phyloP scores from a whole-genome alignment of 2,888 invertebrate species.

The Nesidiocoris tenuis region DNA sequence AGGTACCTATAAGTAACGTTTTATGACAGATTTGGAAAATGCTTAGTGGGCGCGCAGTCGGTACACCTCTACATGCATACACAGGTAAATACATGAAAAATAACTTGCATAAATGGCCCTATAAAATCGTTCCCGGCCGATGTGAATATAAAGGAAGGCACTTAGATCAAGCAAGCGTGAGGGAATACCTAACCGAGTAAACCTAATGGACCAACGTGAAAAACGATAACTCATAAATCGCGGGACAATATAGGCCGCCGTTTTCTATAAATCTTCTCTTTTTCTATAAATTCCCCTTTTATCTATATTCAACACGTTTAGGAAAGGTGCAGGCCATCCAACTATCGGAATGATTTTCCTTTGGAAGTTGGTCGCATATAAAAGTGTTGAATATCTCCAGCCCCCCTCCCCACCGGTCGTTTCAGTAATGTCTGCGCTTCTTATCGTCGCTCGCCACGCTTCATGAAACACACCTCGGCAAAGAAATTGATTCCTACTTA shows the following conservation, averaged over 20 bases:
- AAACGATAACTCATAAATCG: conserved; percentile 41
- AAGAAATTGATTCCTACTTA: conserved; percentile 42
- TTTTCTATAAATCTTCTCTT: conserved; percentile 41
- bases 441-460: conserved; percentile 43
- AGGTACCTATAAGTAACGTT: too few species aligned
- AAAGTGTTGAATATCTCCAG: background rate
- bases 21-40: too few species aligned
- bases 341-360: background rate
- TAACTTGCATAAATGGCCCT: too few species aligned
- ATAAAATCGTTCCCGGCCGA: too few species aligned
- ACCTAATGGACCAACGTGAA: conserved; percentile 40
- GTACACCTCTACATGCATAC: too few species aligned
- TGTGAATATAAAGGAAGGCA: too few species aligned
- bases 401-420: background rate
- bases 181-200: background rate
- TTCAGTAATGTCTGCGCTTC: background rate
- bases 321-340: background rate
- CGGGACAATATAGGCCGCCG: conserved; percentile 40
- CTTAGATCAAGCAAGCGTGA: too few species aligned
- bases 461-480: conserved; percentile 44
- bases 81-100: too few species aligned
- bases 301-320: conserved; percentile 38
- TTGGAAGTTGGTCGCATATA: background rate
- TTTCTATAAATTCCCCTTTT: conserved; percentile 43
- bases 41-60: too few species aligned